Conservation (phyloP, 1,140 invertebrate species). For the Meteorus sp. region DNA sequence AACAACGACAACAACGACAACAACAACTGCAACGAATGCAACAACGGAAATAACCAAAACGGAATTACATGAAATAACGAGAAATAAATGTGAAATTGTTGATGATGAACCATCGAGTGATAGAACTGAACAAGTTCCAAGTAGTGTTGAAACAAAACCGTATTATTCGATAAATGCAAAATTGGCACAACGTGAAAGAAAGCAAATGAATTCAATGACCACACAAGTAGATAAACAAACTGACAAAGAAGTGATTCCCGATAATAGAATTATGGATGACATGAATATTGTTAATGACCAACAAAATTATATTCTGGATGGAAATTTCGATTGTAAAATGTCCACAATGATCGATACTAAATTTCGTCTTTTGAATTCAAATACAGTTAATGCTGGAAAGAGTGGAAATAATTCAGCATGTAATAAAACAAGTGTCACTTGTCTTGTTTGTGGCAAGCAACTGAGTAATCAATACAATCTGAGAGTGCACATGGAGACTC, state of each 20-base stretch:
- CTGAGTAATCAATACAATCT: slow-evolving; percentile 89
- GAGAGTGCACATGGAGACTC: slow-evolving; percentile 85
- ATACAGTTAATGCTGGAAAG: slow-evolving; percentile 32
- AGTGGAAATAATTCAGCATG: slow-evolving; percentile 40
- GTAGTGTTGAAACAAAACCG: slow-evolving; percentile 54
- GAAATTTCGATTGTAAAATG: slow-evolving; percentile 43
- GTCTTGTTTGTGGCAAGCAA: slow-evolving; percentile 82
- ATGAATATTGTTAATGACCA: slow-evolving; percentile 31
- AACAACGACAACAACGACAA: not conserved
- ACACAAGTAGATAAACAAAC: slow-evolving; percentile 24
- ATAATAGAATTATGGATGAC: slow-evolving; percentile 12
- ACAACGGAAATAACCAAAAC: not conserved
- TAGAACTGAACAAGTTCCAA: slow-evolving; percentile 43
- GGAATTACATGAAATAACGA: slow-evolving; percentile 2
- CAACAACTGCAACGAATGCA: not conserved
- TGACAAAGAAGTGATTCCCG: slow-evolving; percentile 31
- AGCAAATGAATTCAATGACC: slow-evolving; percentile 31
- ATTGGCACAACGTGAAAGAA: slow-evolving; percentile 50
- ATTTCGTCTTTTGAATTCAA: slow-evolving; percentile 52
- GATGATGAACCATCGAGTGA: slow-evolving; percentile 20
- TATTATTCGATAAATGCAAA: slow-evolving; percentile 58
- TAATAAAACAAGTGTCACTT: slow-evolving; percentile 68
- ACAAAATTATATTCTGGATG: slow-evolving; percentile 36
- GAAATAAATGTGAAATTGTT: not conserved
- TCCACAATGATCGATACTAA: slow-evolving; percentile 38